Percentiles rank a stretch among this genome's conserved stretches.
Conservation (phyloP, 2,113 vertebrate species). For the Reinhardtius hippoglossoides region DNA sequence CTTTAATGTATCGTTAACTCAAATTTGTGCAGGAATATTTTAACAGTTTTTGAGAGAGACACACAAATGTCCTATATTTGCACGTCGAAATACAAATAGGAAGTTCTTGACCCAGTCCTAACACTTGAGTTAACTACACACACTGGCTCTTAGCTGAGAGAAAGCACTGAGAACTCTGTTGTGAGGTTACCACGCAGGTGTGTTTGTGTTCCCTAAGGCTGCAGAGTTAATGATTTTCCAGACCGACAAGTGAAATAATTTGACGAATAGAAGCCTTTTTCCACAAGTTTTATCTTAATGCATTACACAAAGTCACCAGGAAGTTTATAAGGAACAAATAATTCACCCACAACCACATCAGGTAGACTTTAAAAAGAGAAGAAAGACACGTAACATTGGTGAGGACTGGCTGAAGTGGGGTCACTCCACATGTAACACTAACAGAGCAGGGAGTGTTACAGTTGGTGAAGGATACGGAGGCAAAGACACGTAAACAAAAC, state of each 20-base stretch:
- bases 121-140: background rate
- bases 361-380: background rate
- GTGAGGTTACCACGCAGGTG: background rate
- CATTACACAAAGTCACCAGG: background rate
- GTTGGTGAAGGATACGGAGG: background rate
- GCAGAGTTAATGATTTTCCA: conserved; percentile 13
- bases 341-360: too few relatives aligned
- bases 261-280: background rate
- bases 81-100: too few relatives aligned
- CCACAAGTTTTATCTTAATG: background rate
- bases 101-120: too few relatives aligned
- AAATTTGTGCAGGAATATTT: too few relatives aligned
- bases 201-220: conserved; percentile 12
- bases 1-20: too few relatives aligned
- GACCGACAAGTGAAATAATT: too few relatives aligned
- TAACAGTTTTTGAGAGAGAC: too few relatives aligned
- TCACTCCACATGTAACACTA: conserved; percentile 38
- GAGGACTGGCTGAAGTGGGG: conserved; percentile 35
- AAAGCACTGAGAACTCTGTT: background rate
- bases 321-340: background rate
- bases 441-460: conserved; percentile 55
- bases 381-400: background rate
- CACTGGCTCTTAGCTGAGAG: background rate
- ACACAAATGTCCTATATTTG: too few relatives aligned
- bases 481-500: background rate